phyloP scores from a whole-genome alignment of 2,113 vertebrate species.

The Centropus bengalensis region DNA sequence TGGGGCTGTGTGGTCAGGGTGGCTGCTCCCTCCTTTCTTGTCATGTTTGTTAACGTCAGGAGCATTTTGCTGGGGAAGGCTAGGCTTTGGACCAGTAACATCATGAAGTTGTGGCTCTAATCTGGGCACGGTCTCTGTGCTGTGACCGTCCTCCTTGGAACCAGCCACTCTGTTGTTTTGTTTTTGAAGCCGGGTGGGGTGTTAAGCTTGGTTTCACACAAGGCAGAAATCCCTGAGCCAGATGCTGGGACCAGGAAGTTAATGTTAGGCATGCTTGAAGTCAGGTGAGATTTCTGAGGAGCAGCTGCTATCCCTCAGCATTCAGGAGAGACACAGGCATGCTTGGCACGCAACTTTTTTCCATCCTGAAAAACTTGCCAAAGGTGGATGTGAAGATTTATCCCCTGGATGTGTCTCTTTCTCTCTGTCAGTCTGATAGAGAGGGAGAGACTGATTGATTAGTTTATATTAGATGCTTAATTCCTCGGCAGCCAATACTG shows the following conservation, averaged over 20 bases:
- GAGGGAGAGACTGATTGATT: not conserved
- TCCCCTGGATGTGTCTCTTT: not conserved
- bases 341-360: not conserved
- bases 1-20: not conserved
- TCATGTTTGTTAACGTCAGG: not conserved
- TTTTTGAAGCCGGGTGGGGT: not conserved
- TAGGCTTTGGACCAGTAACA: rapidly evolving
- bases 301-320: not conserved
- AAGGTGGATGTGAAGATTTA: not conserved
- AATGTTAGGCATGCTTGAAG: not conserved
- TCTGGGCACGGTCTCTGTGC: not conserved
- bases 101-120: not conserved
- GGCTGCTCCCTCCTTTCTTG: not conserved
- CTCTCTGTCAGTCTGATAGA: not conserved
- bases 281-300: not conserved
- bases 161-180: not conserved
- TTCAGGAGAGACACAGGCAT: not conserved
- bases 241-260: not conserved
- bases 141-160: not conserved
- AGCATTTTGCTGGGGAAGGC: not conserved
- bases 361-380: not conserved
- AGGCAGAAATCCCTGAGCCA: not conserved
- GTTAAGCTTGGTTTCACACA: not conserved
- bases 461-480: not conserved
- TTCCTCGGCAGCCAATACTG: not conserved